Percentiles rank a stretch among this genome's conserved stretches.
phyloP scores from a whole-genome alignment of 2,113 vertebrate species.

The Pelvicachromis taeniatus region DNA sequence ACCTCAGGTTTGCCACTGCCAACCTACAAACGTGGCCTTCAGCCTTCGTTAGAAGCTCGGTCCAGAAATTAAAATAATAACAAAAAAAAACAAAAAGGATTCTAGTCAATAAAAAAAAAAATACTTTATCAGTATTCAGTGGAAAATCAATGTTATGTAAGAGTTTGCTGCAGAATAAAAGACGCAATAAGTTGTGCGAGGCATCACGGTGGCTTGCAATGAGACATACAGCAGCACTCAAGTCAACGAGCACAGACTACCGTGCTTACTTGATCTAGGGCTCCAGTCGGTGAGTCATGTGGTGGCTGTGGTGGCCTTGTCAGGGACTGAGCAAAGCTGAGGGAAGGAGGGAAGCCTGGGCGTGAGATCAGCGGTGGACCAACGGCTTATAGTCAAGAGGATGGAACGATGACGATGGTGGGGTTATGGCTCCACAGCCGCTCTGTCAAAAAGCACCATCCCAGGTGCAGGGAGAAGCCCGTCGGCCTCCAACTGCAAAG shows the following conservation, averaged over 20 bases:
- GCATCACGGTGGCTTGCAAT: background rate
- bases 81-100: background rate
- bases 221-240: background rate
- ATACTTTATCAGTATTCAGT: background rate
- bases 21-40: background rate
- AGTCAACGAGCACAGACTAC: background rate
- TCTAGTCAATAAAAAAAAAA: background rate
- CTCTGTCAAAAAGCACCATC: conserved; percentile 69
- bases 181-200: background rate
- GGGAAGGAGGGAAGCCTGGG: background rate
- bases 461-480: conserved; percentile 49
- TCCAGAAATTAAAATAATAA: background rate
- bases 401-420: background rate
- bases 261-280: conserved; percentile 64
- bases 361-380: background rate
- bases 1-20: background rate
- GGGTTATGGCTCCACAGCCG: conserved; percentile 62
- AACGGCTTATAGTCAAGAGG: conserved; percentile 3
- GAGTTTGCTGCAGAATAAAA: background rate
- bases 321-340: conserved; percentile 38
- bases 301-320: conserved; percentile 54
- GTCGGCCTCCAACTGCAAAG: conserved; percentile 19
- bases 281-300: conserved; percentile 64
- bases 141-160: background rate
- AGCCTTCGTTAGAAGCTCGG: background rate